Evolutionary conservation across 2,888 invertebrate species (phyloP).

Genomic region (Ypsolopha sequella): DNA sequence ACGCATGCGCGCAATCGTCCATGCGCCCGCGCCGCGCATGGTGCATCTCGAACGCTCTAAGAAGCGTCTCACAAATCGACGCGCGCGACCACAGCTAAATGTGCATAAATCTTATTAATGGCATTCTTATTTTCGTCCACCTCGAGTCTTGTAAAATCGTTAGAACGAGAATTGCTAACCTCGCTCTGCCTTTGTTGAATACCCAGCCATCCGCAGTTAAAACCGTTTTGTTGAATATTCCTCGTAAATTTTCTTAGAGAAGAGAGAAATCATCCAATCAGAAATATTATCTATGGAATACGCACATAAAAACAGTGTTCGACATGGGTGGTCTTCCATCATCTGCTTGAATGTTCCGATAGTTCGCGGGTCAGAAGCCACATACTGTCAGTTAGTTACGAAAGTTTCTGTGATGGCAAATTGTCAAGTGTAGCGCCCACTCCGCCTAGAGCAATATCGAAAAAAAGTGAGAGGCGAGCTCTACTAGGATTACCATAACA

Average conservation of each 20-base stretch:
- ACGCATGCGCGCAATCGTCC: constrained; percentile 61
- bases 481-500: constrained; percentile 36
- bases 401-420: constrained; percentile 22
- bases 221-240: constrained; percentile 5
- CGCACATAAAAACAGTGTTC: constrained; percentile 28
- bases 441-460: constrained; percentile 26
- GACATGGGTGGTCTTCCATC: constrained; percentile 52
- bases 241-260: constrained; percentile 16
- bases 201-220: constrained; percentile 10
- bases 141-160: constrained; percentile 50
- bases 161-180: constrained; percentile 30
- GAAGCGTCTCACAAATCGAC: constrained; percentile 60
- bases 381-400: constrained; percentile 38
- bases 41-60: constrained; percentile 35
- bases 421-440: constrained; percentile 5
- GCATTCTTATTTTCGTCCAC: constrained; percentile 58
- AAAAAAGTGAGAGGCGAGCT: constrained; percentile 53
- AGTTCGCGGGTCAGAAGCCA: constrained; percentile 50
- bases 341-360: constrained; percentile 38
- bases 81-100: constrained; percentile 53
- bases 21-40: constrained; percentile 33
- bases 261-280: constrained; percentile 40
- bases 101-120: constrained; percentile 65
- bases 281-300: constrained; percentile 35
- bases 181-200: constrained; percentile 32